Evolutionary conservation across 2,113 vertebrate genomes (phyloP), one percentile per base, ranked within the genome.

Genomic region (Lasiurus cinereus): DNA sequence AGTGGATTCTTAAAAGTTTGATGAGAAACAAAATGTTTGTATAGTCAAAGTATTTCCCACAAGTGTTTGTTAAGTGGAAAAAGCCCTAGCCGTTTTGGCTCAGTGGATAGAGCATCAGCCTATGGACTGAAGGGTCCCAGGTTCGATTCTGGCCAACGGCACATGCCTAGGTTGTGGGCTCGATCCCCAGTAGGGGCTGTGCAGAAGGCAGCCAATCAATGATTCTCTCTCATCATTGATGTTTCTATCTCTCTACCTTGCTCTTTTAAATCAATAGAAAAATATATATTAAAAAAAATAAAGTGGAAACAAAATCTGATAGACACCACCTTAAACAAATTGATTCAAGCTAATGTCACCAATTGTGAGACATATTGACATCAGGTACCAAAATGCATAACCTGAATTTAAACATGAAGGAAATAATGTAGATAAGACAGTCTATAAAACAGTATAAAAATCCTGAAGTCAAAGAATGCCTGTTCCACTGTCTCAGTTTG

Each of bases 41-140:
- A 7, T 39, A 31, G 22, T 85, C 33, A 36, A 70, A 43, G 29
- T 80, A 54, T 80, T 79, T 83, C 69, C 62, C 3, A 24, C 7
- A 90, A 86, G 19, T 95, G 69, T 43, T 48, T 87, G 67, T 83
- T 77, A 85, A 83, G 52, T 31, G 82, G n/a, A 82, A 77, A 56
- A 56, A 56, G 2, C 6, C 54, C 19, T 56, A 56, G 54, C 6
- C 2, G 5, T 18, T 56, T 56, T 56, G 54, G 54, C 54, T 56
- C 54, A 56, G 54, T 56, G 19, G 19, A 56, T 56, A 21, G 18
- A 21, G 54, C 1, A 7, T 56, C 54, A 2, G 54, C 54, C 54
- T 56, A 19, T 6, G 16, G 54, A 19, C 18, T 56, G 54, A 56
- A 56, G 54, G 54, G 54, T 21, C 54, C 54, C 54, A 56, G 19